phyloP scores from a whole-genome alignment of 2,888 invertebrate species.

The Andrena bucephala region DNA sequence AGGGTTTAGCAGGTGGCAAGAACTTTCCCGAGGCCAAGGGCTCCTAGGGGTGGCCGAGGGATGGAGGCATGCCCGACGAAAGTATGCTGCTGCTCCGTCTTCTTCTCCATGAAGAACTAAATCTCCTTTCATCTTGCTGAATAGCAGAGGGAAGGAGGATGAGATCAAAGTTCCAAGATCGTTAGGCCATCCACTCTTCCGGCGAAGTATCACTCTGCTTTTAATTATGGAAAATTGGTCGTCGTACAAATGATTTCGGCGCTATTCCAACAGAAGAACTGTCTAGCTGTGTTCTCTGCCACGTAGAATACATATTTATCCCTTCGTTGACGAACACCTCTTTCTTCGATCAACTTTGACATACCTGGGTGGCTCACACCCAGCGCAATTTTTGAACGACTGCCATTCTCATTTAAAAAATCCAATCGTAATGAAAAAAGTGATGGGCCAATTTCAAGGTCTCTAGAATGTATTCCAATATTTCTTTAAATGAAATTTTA shows the following conservation, averaged over 20 bases:
- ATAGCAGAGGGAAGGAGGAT: background rate
- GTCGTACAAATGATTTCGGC: background rate
- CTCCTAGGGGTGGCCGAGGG: slow-evolving; percentile 62
- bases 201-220: slow-evolving; percentile 21
- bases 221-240: slow-evolving; percentile 31
- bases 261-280: background rate
- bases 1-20: slow-evolving; percentile 80
- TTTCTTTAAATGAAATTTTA: no score
- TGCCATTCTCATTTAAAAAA: no score
- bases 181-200: slow-evolving; percentile 31
- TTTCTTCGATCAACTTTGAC: no score
- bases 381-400: no score
- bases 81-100: slow-evolving; percentile 31
- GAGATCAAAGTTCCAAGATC: slow-evolving; percentile 53
- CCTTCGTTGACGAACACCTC: no score
- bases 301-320: background rate
- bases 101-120: slow-evolving; percentile 35
- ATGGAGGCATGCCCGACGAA: slow-evolving; percentile 49
- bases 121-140: slow-evolving; percentile 29
- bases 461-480: no score
- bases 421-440: no score
- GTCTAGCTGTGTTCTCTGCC: background rate
- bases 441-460: no score
- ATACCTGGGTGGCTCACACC: no score
- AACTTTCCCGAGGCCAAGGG: slow-evolving; percentile 75